Percentiles rank a stretch among this genome's conserved stretches.
Evolutionary conservation across 2,888 invertebrate species (phyloP).

Genomic region (Mechanitis messenoides): DNA sequence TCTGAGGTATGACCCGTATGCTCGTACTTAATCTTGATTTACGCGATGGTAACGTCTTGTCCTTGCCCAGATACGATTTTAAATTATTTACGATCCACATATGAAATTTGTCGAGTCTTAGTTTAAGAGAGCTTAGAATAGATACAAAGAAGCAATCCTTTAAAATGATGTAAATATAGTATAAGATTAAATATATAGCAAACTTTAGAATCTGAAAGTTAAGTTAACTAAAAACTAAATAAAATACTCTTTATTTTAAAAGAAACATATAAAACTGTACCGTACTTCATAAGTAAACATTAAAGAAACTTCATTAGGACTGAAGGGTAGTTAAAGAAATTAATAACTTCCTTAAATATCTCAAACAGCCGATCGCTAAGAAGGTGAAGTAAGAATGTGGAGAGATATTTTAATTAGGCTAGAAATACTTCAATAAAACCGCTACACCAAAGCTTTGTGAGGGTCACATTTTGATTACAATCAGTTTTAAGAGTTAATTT

Average conservation of each 20-base stretch:
- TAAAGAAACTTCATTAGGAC: constrained; percentile 14
- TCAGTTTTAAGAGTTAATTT: constrained; percentile 54
- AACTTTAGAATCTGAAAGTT: too few species aligned
- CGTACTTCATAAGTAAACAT: constrained; percentile 1
- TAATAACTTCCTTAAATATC: constrained; percentile 44
- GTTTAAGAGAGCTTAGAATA: constrained; percentile 14
- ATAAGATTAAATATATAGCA: too few species aligned
- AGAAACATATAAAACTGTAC: too few species aligned
- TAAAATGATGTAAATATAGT: constrained; percentile 11
- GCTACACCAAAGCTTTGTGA: constrained; percentile 57
- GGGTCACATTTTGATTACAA: constrained; percentile 51
- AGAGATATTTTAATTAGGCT: constrained; percentile 28
- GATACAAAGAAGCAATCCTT: constrained; percentile 6
- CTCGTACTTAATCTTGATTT: constrained; percentile 68
- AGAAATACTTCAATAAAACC: constrained; percentile 63
- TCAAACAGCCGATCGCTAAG: constrained; percentile 31
- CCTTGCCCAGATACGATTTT: constrained; percentile 51
- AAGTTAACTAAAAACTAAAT: too few species aligned
- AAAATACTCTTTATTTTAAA: too few species aligned
- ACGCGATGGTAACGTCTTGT: constrained; percentile 58
- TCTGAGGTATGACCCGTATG: constrained; percentile 65
- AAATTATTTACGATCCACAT: constrained; percentile 58
- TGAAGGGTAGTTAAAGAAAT: constrained; percentile 40
- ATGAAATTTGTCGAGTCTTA: constrained; percentile 32
- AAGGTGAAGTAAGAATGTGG: constrained; percentile 45